These are phyloP conservation scores for Carlito syrichta DNA, from an alignment of 2,113 vertebrate species.

Conservation along the genomic window DNA sequence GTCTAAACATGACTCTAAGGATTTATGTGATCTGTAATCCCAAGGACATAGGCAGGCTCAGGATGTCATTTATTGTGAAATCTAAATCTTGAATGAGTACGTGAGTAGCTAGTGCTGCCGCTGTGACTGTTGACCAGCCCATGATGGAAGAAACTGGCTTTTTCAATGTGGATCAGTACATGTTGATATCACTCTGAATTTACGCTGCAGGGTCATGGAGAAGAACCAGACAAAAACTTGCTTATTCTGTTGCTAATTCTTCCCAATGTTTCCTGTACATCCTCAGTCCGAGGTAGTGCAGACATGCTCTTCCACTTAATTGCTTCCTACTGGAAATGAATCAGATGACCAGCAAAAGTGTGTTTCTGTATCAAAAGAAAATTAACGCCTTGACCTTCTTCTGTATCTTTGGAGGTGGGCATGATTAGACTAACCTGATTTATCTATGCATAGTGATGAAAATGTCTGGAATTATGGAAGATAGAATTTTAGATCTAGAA, in stretches of 20 bases:
- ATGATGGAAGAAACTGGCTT: not conserved
- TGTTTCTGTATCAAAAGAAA: not conserved
- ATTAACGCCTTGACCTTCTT: not conserved
- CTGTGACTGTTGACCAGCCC: accelerated
- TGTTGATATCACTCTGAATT: not conserved
- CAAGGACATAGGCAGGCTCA: not conserved
- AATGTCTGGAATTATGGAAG: not conserved
- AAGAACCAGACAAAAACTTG: not conserved
- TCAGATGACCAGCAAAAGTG: not conserved
- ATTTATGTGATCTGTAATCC: too few species aligned
- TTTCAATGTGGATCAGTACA: accelerated
- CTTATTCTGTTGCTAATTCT: not conserved
- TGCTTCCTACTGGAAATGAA: not conserved
- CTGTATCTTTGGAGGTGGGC: not conserved
- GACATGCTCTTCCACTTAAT: not conserved
- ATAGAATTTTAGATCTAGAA: not conserved
- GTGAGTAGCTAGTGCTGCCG: accelerated
- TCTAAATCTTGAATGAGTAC: accelerated
- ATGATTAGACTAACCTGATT: too few species aligned
- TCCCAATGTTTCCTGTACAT: accelerated
- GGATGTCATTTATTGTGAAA: not conserved
- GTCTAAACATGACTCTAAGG: not conserved
- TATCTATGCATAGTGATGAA: not conserved
- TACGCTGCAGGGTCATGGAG: not conserved
- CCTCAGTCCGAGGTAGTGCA: not conserved